phyloP scores from a whole-genome alignment of 2,113 vertebrate species.

The Notarius quadriscutis region DNA sequence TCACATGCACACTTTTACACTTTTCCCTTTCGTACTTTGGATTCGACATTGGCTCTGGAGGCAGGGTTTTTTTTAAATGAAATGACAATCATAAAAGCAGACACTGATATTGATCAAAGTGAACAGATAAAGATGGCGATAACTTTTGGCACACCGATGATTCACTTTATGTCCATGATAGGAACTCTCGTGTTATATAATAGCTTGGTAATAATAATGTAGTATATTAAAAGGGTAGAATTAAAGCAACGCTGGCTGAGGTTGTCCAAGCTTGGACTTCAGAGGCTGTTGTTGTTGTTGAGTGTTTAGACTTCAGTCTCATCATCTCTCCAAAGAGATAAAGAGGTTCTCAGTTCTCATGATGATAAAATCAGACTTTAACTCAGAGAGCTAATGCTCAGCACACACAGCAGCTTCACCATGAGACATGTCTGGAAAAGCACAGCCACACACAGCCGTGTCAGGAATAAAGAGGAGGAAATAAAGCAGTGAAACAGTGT shows the following conservation, averaged over 20 bases:
- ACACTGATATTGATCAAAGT: neutral
- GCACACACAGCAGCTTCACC: neutral
- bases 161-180: neutral
- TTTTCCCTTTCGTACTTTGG: conserved; percentile 13
- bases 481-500: neutral
- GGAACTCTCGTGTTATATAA: neutral
- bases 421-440: neutral
- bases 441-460: neutral
- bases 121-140: neutral
- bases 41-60: conserved; percentile 13
- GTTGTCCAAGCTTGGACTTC: neutral
- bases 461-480: neutral
- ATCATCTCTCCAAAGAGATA: neutral
- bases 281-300: neutral
- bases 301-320: neutral
- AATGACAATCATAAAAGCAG: neutral
- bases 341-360: neutral
- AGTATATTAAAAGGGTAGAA: neutral
- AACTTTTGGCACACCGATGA: neutral
- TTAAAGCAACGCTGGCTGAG: neutral
- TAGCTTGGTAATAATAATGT: neutral
- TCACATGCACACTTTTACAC: neutral
- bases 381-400: neutral
- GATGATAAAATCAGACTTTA: neutral
- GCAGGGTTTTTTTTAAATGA: neutral